These are phyloP conservation scores for Aphelinus certus DNA, from an alignment of 1,140 invertebrate genomes.

Conservation along the genomic window DNA sequence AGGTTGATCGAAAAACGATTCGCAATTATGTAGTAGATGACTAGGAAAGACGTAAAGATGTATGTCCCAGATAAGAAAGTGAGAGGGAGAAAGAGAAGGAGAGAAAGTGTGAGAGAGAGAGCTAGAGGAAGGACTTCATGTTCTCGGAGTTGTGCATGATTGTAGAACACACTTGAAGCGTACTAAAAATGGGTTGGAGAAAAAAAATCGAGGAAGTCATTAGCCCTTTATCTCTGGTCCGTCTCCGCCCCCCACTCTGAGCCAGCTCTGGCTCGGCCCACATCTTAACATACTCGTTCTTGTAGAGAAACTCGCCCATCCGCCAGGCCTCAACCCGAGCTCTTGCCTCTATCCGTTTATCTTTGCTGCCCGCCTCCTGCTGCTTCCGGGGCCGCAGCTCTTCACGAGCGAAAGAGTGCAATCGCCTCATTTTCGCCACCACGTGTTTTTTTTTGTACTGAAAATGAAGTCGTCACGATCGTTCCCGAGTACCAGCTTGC, in stretches of 20 bases:
- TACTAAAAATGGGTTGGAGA: no score
- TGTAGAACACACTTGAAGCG: no score
- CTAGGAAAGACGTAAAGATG: no score
- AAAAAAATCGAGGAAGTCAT: constrained; percentile 13
- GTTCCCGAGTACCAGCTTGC: not conserved
- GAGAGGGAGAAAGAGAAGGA: not conserved
- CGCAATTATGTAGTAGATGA: no score
- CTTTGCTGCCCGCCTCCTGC: not conserved
- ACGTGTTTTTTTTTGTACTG: constrained; percentile 3
- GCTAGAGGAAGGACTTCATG: no score
- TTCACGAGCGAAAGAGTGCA: not conserved
- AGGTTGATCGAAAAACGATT: no score
- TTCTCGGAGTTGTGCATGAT: no score
- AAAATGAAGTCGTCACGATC: constrained; percentile 13
- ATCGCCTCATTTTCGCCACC: constrained; percentile 22
- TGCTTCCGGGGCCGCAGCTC: no score
- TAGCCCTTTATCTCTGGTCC: constrained; percentile 12
- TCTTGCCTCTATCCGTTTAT: not conserved
- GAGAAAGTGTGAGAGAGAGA: not conserved
- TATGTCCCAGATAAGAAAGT: not conserved
- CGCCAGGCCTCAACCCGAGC: not conserved
- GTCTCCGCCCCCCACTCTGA: not conserved
- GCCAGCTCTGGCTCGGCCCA: not conserved
- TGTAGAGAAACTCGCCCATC: not conserved
- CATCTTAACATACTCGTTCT: constrained; percentile 19